Evolutionary conservation across 2,888 invertebrate genomes (phyloP), one percentile per base, ranked within the genome.

Genomic region (Synergus itoensis): DNA sequence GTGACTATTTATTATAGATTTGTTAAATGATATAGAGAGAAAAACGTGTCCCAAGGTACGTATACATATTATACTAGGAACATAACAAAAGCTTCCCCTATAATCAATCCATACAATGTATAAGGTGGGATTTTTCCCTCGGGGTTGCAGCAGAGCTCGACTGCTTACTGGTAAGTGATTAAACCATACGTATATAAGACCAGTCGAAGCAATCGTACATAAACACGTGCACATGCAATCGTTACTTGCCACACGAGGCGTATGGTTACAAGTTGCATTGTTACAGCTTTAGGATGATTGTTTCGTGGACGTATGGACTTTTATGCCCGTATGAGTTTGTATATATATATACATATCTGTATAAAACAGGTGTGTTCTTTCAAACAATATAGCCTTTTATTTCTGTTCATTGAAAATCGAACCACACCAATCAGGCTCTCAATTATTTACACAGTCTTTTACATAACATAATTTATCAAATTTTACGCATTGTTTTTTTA

Each of bases 91-190:
- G 62, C 62, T 62, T 62, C 28, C 62, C 62, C 28, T 62, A 28
- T 62, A 62, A 62, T 62, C 28, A 62, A 62, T 62, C 62, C 62
- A 62, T 21, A 21, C 4, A 69, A 77, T 80, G 76, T 77, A 82
- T 77, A 82, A 82, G 84, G 86, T 85, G 86, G 87, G 85, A 87
- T 87, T 87, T 87, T 87, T 86, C 87, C 85, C 86, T 83, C 18
- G 87, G 86, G 87, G 84, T 82, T 81, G 76, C 79, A 83, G 81
- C 82, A 83, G 83, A 82, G 83, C 84, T 83, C 82, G 82, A 84
- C 82, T 84, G 83, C 85, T 84, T 82, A 87, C 83, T 84, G 83
- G 85, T 87, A 87, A 87, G 87, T 87, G 87, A 87, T 87, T 87
- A 87, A 87, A 87, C 86, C 85, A 85, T 86, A 86, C 80, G 85